Evolutionary conservation across 2,113 vertebrate species (phyloP), one percentile per base, ranked within the genome.

Genomic region (Lagopus leucura): DNA sequence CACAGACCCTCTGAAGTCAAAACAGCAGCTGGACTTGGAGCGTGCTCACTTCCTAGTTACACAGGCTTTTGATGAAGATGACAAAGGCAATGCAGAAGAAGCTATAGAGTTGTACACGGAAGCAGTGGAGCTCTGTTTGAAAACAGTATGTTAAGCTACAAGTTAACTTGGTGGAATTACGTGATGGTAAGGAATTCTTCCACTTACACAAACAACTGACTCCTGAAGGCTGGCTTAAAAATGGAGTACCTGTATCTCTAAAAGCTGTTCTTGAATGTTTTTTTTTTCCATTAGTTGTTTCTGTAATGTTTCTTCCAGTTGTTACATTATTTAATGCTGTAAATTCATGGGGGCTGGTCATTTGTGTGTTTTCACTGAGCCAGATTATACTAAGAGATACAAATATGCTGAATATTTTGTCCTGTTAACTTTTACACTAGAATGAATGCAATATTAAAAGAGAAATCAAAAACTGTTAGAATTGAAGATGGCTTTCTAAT

Each of bases 21-120:
- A 99, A 66, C 98, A 99, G 74, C 99, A 99, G 86, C 90, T 99
- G 97, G 99, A 99, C 90, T 97, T 99, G 91, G 99, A 99, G 90
- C 98, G 99, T 5, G 99, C 99, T 36, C 98, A 98, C 97, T 99
- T 99, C 96, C 98, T 99, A 69, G 99, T 99, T 82, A 99, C 99
- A 0, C 99, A 99, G 97, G 99, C 99, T 50, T 99, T 99, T 92
- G 98, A 99, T 58, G 99, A 99, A 96, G 99, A 99, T 72, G 99
- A 99, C 80, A 99, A 99, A 95, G 98, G 98, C 78, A 99, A 99
- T 34, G 92, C 95, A 13, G 99, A 99, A 34, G 99, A 99, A 96
- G 99, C 99, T 17, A 92, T 99, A 52, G 99, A 99, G 76, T 93
- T 99, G 72, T 99, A 99, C 97, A 98, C 98, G 12, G 99, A 99